Evolutionary conservation across 2,797 vertebrate genomes (phyloP).

Genomic region (Pipistrellus pipistrellus): DNA sequence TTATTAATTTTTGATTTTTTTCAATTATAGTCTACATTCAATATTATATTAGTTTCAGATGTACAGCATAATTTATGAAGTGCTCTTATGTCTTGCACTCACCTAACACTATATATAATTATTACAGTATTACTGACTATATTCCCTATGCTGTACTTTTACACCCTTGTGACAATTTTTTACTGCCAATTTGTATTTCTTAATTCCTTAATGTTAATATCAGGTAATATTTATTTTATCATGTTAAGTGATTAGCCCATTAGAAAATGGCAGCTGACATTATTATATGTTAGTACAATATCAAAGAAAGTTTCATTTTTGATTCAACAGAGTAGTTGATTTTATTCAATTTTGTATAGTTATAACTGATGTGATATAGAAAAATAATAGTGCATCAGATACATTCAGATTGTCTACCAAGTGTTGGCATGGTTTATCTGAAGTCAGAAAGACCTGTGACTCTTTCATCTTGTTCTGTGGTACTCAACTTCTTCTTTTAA

Average conservation of each 20-base stretch:
- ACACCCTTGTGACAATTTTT: neutral
- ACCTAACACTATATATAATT: neutral
- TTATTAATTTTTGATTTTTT: neutral
- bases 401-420: neutral
- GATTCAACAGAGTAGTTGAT: neutral
- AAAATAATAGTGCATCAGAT: neutral
- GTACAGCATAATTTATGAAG: neutral
- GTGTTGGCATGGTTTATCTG: neutral
- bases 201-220: neutral
- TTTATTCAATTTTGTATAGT: neutral
- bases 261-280: neutral
- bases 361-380: neutral
- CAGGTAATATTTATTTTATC: neutral
- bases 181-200: neutral
- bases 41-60: neutral
- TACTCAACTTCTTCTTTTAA: neutral
- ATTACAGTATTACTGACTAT: neutral
- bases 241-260: neutral
- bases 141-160: neutral
- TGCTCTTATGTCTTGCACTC: neutral
- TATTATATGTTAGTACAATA: neutral
- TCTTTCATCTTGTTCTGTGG: neutral
- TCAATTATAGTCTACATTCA: neutral
- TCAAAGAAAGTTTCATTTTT: neutral
- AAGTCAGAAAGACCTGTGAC: neutral